Conservation (phyloP, 1,140 invertebrate genomes). For the Leucophenga varia region DNA sequence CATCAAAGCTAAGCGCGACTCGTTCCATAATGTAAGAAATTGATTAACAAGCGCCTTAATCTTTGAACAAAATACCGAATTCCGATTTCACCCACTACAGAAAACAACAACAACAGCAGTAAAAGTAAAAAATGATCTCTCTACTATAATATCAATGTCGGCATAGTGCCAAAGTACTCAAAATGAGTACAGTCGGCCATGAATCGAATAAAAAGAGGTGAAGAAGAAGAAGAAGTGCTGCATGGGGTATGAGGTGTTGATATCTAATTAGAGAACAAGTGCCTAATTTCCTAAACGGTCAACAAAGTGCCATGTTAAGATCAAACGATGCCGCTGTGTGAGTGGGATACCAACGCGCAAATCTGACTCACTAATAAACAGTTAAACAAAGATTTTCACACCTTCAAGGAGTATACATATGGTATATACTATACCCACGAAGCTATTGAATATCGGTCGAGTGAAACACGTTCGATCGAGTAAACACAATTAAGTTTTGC, state of each 20-base stretch:
- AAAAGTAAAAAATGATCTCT: too few species aligned
- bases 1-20: constrained; percentile 25
- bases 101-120: too few species aligned
- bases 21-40: too few species aligned
- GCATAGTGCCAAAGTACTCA: too few species aligned
- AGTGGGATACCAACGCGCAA: neutral
- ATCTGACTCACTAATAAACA: constrained; percentile 29
- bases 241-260: constrained; percentile 45
- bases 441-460: constrained; percentile 40
- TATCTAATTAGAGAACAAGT: constrained; percentile 53
- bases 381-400: neutral
- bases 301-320: constrained; percentile 21
- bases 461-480: neutral
- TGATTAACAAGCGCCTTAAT: constrained; percentile 27
- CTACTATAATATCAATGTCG: too few species aligned
- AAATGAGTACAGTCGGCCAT: too few species aligned
- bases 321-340: constrained; percentile 29
- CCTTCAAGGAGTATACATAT: neutral
- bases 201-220: too few species aligned
- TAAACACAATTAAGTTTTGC: too few species aligned
- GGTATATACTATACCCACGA: too few species aligned
- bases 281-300: constrained; percentile 13
- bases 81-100: constrained; percentile 47
- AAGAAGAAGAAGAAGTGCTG: constrained; percentile 31
- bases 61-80: too few species aligned